Base-by-base conservation (phyloP, 2,888 invertebrate genomes). In the Pristionchus maxplancki region DNA sequence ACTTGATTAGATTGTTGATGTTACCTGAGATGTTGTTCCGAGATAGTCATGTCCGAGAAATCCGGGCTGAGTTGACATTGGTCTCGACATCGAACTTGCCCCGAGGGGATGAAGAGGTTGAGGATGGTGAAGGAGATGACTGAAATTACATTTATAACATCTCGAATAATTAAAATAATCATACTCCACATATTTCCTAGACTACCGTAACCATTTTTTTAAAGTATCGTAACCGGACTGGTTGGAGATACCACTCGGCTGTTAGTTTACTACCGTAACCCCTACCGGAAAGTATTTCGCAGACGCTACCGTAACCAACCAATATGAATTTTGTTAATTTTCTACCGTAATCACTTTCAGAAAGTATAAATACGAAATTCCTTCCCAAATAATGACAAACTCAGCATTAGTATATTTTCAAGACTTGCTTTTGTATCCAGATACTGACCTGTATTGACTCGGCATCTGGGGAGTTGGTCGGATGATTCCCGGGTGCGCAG, bases 381-480 rank as follows among this genome's bases (percentile, higher is more conserved):
- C n/a, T n/a, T n/a, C n/a, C n/a, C n/a, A n/a, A n/a, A n/a, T n/a
- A n/a, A n/a, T n/a, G n/a, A n/a, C n/a, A n/a, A n/a, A n/a, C n/a
- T n/a, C n/a, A n/a, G n/a, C n/a, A n/a, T n/a, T n/a, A n/a, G n/a
- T n/a, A n/a, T n/a, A n/a, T n/a, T n/a, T n/a, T n/a, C n/a, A n/a
- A n/a, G n/a, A n/a, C n/a, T n/a, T n/a, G n/a, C n/a, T n/a, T n/a
- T n/a, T n/a, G n/a, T n/a, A n/a, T n/a, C n/a, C n/a, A n/a, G n/a
- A n/a, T n/a, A n/a, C n/a, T n/a, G 37, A 71, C 71, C 37, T 24
- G 17, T 58, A 58, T 58, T 58, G 58, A 24, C 8, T 37, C 3
- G 78, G 78, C 78, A 78, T 78, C 28, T 40, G 37, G 6, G 78
- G 82, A 83, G 82, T 83, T 20, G 82, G 82, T 34, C 82, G 82